These are phyloP conservation scores for Acrocyrtus sp. DNA, from an alignment of 2,888 invertebrate genomes.

Conservation along the genomic window DNA sequence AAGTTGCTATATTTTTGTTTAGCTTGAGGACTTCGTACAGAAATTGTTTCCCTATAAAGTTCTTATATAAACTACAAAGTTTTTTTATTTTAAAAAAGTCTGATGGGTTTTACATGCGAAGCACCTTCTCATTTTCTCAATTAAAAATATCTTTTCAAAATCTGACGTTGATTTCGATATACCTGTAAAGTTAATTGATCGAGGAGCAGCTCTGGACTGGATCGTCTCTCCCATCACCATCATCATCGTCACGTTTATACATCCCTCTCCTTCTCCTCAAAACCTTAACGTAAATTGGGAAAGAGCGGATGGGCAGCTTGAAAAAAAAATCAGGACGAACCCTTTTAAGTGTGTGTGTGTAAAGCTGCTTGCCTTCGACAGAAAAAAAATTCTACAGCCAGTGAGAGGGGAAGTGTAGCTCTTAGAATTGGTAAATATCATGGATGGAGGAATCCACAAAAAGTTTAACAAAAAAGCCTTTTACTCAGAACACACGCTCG, in stretches of 20 bases:
- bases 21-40: no score
- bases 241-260: no score
- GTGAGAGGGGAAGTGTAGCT: not conserved
- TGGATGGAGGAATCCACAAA: not conserved
- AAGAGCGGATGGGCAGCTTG: not conserved
- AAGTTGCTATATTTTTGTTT: no score
- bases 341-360: not conserved
- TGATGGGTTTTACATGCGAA: constrained; percentile 15
- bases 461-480: not conserved
- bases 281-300: no score
- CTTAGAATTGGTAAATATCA: no score
- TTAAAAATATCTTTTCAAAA: not conserved
- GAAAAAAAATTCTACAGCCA: not conserved
- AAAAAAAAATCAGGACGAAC: not conserved
- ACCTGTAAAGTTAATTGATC: not conserved
- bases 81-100: constrained; percentile 12
- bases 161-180: not conserved
- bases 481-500: constrained; percentile 14
- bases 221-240: not conserved
- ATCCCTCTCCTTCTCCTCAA: no score
- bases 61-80: no score
- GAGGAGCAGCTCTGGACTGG: no score
- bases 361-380: no score
- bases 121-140: constrained; percentile 27
- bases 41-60: no score